Percentiles rank a stretch among this genome's conserved stretches.
These are phyloP conservation scores for Ailuropoda melanoleuca DNA, from an alignment of 2,113 vertebrate species.

Conservation along the genomic window DNA sequence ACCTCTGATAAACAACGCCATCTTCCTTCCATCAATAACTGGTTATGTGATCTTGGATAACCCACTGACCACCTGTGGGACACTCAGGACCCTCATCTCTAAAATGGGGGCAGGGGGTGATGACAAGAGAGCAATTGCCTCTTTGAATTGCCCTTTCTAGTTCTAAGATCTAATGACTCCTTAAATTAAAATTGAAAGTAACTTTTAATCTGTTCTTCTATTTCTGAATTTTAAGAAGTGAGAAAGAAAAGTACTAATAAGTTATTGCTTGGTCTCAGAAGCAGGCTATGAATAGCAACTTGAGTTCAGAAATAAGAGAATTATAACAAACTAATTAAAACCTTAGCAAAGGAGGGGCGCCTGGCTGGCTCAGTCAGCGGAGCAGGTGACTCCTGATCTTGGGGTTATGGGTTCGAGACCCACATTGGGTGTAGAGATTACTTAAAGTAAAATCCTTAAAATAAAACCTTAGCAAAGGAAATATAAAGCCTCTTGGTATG, in stretches of 20 bases:
- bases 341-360: background rate
- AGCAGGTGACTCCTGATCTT: background rate
- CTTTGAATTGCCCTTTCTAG: conserved; percentile 25
- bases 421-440: background rate
- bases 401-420: background rate
- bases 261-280: background rate
- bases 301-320: background rate
- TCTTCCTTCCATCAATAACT: background rate
- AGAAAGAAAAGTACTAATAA: background rate
- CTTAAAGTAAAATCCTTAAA: background rate
- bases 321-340: conserved; percentile 12
- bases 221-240: conserved; percentile 17
- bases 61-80: background rate
- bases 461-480: conserved; percentile 3
- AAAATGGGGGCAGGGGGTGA: background rate
- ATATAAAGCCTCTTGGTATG: background rate
- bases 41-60: background rate
- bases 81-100: background rate
- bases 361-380: background rate
- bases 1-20: background rate
- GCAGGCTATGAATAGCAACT: background rate
- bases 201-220: conserved; percentile 24
- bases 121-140: background rate
- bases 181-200: conserved; percentile 7
- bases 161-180: background rate